Evolutionary conservation across 2,888 invertebrate genomes (phyloP).

Genomic region (Leucophora obtusa): DNA sequence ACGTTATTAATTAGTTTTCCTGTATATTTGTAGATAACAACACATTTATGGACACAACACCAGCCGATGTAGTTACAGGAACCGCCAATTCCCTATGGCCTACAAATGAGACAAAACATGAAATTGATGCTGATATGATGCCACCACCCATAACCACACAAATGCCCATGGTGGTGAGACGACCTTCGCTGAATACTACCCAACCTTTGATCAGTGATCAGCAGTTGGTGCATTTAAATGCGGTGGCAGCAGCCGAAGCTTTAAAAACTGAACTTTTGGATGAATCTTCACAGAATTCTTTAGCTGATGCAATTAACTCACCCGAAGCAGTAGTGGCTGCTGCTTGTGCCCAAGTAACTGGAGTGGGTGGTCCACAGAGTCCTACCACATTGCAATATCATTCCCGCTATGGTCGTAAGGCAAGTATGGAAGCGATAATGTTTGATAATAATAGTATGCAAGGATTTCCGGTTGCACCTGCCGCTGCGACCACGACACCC

Average conservation of each 20-base stretch:
- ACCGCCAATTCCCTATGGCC: constrained; percentile 58
- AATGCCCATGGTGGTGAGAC: constrained; percentile 82
- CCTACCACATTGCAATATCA: constrained; percentile 72
- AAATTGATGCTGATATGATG: constrained; percentile 83
- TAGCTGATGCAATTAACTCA: constrained; percentile 72
- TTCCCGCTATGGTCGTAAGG: constrained; percentile 71
- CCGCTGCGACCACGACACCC: constrained; percentile 68
- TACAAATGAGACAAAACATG: constrained; percentile 78
- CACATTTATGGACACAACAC: constrained; percentile 75
- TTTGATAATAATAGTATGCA: constrained; percentile 74
- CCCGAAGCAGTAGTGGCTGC: constrained; percentile 77
- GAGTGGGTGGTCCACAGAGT: constrained; percentile 66
- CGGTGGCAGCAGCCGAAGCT: constrained; percentile 78
- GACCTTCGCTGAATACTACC: constrained; percentile 82
- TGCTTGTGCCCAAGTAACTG: constrained; percentile 48
- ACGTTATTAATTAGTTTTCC: constrained; percentile 67
- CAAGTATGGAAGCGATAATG: constrained; percentile 75
- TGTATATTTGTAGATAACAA: constrained; percentile 76
- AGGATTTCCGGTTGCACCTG: constrained; percentile 71
- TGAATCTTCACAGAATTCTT: constrained; percentile 83
- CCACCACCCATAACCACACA: constrained; percentile 83
- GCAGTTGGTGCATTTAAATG: constrained; percentile 71
- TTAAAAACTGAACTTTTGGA: constrained; percentile 86
- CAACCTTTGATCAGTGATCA: constrained; percentile 76
- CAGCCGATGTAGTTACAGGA: constrained; percentile 38